Evolutionary conservation across 2,888 invertebrate species (phyloP), one percentile per base, ranked within the genome.

Genomic region (Hyppa rectilinea): DNA sequence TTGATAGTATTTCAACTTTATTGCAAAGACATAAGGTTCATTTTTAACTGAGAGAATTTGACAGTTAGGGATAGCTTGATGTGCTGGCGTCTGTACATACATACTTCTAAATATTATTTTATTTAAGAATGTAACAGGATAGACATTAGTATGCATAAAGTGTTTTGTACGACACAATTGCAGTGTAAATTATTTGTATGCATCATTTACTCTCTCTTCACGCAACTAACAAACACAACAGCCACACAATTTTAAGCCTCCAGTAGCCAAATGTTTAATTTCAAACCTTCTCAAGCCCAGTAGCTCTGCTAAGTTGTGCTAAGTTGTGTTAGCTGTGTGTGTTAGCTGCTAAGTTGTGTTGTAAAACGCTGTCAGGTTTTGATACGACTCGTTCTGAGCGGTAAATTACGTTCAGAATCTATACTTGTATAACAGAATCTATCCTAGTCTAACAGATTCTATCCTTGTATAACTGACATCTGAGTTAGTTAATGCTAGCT

Each of bases 201-300:
- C n/a, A 40, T 34, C 20, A 52, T 52, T 29, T 34, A 2, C n/a
- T 40, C 17, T 20, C 17, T 34, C n/a, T 61, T 49, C 14, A 55
- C 31, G 38, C 20, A 12, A 20, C 12, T 23, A 20, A 60, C n/a
- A 40, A 14, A 49, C 40, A 34, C 5, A 23, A 14, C 23, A 47
- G 36, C 10, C 14, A 34, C 29, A 58, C 43, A 59, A 65, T 40
- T 47, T 26, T 52, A 62, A 34, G 31, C 53, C 43, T 53, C 31
- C 56, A 56, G 36, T 49, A 52, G 58, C 47, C 55, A 49, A 69
- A 56, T 72, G 82, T 77, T 75, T 65, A 71, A 80, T 75, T 73
- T 75, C 65, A 52, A 40, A 47, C 58, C 53, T 72, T 58, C 49
- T 61, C 59, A 31, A 50, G 20, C 64, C 43, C 23, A 43, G 43